Conservation (phyloP, 1,140 invertebrate genomes). For the Gyrodactylus bullatarudis region DNA sequence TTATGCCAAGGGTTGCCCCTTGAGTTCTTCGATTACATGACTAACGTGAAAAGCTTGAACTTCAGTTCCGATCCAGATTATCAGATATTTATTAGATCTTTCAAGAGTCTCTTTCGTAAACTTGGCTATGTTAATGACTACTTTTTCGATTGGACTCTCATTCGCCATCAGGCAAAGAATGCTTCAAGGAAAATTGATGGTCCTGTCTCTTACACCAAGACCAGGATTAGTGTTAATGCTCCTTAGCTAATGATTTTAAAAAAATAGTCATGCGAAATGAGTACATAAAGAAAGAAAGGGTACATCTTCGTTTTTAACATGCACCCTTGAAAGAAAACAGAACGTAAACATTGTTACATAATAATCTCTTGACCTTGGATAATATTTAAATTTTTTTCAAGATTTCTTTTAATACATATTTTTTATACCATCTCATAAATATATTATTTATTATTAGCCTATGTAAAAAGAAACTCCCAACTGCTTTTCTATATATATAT, state of each 20-base stretch:
- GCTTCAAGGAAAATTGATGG: neutral
- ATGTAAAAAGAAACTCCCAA: no score
- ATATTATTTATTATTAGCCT: no score
- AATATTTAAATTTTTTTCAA: no score
- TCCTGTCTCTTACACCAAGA: neutral
- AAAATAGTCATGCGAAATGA: no score
- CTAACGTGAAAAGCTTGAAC: neutral
- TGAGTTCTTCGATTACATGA: conserved; percentile 1
- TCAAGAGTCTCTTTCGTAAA: neutral
- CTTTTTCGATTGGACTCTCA: neutral
- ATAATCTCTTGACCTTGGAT: no score
- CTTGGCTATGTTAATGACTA: neutral
- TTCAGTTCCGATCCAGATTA: neutral
- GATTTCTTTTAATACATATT: no score
- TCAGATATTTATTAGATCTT: neutral
- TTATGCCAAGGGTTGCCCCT: neutral
- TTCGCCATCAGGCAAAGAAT: neutral
- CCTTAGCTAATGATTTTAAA: neutral
- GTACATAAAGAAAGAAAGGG: no score
- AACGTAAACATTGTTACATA: no score
- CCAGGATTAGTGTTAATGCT: neutral
- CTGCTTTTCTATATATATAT: no score
- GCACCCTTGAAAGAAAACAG: no score
- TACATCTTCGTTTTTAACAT: no score
- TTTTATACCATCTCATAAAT: no score